Conservation (phyloP, 2,797 vertebrate species). For the Sus cebifrons region DNA sequence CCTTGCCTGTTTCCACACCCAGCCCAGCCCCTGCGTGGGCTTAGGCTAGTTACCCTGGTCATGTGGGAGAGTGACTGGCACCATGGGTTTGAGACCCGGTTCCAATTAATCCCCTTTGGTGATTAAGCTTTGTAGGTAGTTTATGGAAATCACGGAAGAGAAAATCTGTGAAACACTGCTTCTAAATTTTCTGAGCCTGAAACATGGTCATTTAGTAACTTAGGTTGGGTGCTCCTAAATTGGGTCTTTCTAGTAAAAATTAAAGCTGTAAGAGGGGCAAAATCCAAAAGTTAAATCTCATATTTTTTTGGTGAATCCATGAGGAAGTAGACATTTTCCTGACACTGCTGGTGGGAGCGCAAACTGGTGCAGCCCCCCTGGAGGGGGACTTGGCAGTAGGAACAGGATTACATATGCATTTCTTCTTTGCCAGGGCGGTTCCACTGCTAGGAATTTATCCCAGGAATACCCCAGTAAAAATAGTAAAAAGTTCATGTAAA, state of each 20-base stretch:
- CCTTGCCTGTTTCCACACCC: background rate
- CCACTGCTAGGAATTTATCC: constrained; percentile 21
- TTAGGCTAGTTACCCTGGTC: background rate
- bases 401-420: background rate
- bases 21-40: background rate
- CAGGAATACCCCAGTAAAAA: background rate
- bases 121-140: background rate
- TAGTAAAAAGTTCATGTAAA: background rate
- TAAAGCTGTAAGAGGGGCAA: background rate
- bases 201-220: background rate
- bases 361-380: background rate
- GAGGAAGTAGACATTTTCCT: background rate
- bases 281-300: background rate
- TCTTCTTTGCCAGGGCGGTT: background rate
- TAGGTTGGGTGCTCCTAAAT: background rate
- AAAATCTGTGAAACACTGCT: background rate
- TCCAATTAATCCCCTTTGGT: background rate
- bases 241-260: constrained; percentile 13
- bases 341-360: background rate
- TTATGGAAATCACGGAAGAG: background rate
- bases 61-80: background rate
- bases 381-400: background rate
- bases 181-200: background rate
- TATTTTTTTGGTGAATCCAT: background rate
- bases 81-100: background rate